Percentiles rank a stretch among this genome's conserved stretches.
phyloP scores from a whole-genome alignment of 2,113 vertebrate genomes.

The Entomyzon cyanotis region DNA sequence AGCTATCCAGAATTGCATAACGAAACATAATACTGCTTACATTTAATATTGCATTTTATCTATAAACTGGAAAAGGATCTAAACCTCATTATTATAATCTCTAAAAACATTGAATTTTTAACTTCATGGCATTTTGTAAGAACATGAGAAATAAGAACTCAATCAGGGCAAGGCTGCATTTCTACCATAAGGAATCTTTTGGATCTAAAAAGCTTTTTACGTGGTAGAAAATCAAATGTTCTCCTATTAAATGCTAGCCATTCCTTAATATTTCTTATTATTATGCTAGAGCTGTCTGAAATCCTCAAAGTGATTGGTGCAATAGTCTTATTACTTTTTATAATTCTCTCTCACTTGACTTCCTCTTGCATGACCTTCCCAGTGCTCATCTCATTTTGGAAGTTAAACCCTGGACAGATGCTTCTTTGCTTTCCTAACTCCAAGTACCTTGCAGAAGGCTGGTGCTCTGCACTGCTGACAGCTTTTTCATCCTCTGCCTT shows the following conservation, averaged over 20 bases:
- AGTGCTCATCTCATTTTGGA: not conserved
- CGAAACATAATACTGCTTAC: not conserved
- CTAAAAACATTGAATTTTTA: not conserved
- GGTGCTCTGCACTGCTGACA: not conserved
- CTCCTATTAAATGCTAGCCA: not conserved
- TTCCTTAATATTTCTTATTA: not conserved
- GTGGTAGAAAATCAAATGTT: not conserved
- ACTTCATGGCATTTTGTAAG: not conserved
- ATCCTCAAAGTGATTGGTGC: not conserved
- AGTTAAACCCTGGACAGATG: not conserved
- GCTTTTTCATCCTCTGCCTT: not conserved
- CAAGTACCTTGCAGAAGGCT: not conserved
- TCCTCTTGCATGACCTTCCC: not conserved
- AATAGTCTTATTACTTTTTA: not conserved
- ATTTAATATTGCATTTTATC: not conserved
- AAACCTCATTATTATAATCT: conserved; percentile 21
- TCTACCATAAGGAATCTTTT: not conserved
- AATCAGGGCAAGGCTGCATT: not conserved
- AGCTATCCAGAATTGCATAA: not conserved
- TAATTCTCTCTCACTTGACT: not conserved
- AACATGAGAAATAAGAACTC: not conserved
- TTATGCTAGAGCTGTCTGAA: not conserved
- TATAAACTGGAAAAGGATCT: not conserved
- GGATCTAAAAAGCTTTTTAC: not conserved
- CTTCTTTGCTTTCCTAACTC: not conserved